A percentile compares a stretch with the other conserved stretches of the same genome.
These are phyloP conservation scores for Lepidurus packardi DNA, from an alignment of 1,140 invertebrate species.

Conservation along the genomic window DNA sequence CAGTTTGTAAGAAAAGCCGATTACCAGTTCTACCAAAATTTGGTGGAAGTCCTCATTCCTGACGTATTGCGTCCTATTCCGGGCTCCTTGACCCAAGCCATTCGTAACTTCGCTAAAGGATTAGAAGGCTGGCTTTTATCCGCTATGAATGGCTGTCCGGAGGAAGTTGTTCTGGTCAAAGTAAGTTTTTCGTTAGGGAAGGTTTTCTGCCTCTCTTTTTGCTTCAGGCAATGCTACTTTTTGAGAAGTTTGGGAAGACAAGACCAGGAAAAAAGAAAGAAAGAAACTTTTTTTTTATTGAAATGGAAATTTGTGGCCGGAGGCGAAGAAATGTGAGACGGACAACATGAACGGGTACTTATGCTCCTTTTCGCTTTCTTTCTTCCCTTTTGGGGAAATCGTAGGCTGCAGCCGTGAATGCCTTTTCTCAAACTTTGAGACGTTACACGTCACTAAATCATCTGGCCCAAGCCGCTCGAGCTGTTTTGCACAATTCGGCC, in stretches of 20 bases:
- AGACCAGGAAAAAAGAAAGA: neutral
- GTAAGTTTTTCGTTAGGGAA: conserved; percentile 42
- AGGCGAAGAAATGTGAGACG: conserved; percentile 12
- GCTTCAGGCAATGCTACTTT: neutral
- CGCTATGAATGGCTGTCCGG: conserved; percentile 79
- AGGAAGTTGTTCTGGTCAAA: conserved; percentile 76
- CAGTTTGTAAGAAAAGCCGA: conserved; percentile 74
- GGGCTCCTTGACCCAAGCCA: conserved; percentile 85
- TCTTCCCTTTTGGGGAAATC: neutral
- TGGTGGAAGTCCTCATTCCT: conserved; percentile 91
- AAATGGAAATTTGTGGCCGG: conserved; percentile 23
- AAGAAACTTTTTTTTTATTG: neutral
- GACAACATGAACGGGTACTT: conserved; percentile 4
- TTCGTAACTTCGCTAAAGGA: conserved; percentile 88
- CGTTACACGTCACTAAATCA: conserved; percentile 98
- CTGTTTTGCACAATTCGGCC: conserved; percentile 88
- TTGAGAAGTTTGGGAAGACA: neutral
- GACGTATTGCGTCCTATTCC: conserved; percentile 93
- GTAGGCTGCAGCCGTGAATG: conserved; percentile 68
- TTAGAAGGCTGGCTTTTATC: conserved; percentile 79
- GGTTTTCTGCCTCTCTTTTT: neutral
- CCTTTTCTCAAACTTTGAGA: conserved; percentile 88
- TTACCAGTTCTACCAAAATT: conserved; percentile 90
- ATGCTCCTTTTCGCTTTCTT: conserved; percentile 33
- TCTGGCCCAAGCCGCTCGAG: conserved; percentile 89